phyloP scores from a whole-genome alignment of 1,140 invertebrate genomes.

The Hycleus phaleratus region DNA sequence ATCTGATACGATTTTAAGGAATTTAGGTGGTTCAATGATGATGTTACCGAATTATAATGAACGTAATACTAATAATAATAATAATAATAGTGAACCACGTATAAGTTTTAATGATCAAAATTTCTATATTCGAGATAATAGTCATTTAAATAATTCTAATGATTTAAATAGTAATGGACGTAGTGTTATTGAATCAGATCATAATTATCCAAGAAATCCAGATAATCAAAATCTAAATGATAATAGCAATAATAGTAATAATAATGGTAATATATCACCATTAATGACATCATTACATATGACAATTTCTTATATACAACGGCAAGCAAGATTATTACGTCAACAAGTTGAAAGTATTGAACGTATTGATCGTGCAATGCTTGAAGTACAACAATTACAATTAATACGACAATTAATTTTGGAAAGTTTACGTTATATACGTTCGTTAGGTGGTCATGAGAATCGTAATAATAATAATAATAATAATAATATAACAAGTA shows the following conservation, averaged over 20 bases:
- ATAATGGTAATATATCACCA: conserved; percentile 26
- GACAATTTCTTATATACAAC: conserved; percentile 35
- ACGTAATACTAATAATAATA: not conserved
- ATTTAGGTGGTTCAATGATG: conserved; percentile 32
- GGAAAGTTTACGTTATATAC: conserved; percentile 52
- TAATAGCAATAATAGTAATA: not conserved
- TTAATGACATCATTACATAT: conserved; percentile 36
- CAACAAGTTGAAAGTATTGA: conserved; percentile 37
- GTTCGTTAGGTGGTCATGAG: too few species aligned
- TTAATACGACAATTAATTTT: conserved; percentile 56
- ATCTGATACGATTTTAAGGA: conserved; percentile 35
- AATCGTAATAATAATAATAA: too few species aligned
- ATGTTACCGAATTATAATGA: conserved; percentile 20
- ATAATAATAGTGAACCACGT: conserved; percentile 2
- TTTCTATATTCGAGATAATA: conserved; percentile 30
- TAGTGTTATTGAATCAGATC: conserved; percentile 31
- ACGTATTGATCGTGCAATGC: conserved; percentile 37
- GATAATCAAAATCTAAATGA: conserved; percentile 2
- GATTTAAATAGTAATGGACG: not conserved
- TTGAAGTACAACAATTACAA: conserved; percentile 47
- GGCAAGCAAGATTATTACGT: conserved; percentile 33
- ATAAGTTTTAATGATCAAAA: conserved; percentile 25
- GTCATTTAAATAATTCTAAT: conserved; percentile 5
- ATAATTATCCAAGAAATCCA: conserved; percentile 37
- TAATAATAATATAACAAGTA: not conserved